phyloP scores from a whole-genome alignment of 2,113 vertebrate species.

The Equus przewalskii region DNA sequence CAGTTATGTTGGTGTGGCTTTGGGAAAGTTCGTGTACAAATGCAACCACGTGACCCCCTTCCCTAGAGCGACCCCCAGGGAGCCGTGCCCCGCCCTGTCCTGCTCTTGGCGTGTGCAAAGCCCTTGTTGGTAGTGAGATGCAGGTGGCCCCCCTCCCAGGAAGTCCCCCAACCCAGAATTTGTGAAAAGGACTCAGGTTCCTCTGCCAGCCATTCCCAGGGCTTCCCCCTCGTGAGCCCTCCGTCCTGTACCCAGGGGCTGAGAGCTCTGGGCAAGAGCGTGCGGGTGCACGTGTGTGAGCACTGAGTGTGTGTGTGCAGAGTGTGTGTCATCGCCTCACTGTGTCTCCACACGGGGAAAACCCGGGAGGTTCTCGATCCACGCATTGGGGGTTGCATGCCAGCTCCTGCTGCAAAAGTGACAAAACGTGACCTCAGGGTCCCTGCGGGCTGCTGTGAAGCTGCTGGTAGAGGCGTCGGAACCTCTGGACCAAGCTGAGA shows the following conservation, averaged over 20 bases:
- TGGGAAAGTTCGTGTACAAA: too few species aligned
- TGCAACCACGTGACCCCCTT: accelerated
- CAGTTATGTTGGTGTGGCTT: too few species aligned
- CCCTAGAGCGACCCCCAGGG: too few species aligned
- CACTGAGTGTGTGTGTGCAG: not conserved
- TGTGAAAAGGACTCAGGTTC: accelerated
- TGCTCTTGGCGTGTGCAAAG: accelerated
- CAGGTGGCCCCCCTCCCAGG: accelerated
- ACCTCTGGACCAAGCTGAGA: accelerated
- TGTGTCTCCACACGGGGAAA: too few species aligned
- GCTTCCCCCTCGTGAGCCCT: not conserved
- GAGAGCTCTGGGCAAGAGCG: not conserved
- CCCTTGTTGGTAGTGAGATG: too few species aligned
- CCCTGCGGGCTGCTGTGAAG: accelerated
- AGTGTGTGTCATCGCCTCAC: not conserved
- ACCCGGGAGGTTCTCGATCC: not conserved
- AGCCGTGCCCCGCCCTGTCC: not conserved
- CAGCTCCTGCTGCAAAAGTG: not conserved
- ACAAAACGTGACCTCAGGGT: accelerated
- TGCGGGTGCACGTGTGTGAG: too few species aligned
- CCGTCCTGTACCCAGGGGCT: not conserved
- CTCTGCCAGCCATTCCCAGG: not conserved
- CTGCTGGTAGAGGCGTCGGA: not conserved
- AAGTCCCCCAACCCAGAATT: accelerated
- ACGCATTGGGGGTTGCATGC: accelerated